These are phyloP conservation scores for Emydura subglobosa DNA, from an alignment of 2,113 vertebrate genomes.

Conservation along the genomic window DNA sequence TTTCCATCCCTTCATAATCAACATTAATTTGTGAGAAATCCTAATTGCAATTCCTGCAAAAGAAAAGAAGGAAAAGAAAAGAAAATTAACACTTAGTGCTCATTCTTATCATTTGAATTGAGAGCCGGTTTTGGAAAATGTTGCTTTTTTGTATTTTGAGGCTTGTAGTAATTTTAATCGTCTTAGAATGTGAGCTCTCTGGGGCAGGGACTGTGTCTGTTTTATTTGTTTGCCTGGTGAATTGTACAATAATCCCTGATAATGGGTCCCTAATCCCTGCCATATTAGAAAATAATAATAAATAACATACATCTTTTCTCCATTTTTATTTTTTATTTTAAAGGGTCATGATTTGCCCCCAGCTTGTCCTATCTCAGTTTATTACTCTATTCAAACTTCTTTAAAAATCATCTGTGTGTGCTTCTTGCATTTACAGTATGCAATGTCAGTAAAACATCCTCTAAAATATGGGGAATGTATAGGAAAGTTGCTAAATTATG, in stretches of 20 bases:
- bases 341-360: background rate
- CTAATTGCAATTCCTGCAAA: conserved; percentile 38
- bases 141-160: background rate
- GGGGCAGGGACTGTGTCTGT: background rate
- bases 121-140: background rate
- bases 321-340: background rate
- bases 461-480: conserved; percentile 8
- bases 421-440: background rate
- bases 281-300: background rate
- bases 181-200: background rate
- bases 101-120: background rate
- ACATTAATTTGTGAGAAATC: conserved; percentile 47
- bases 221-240: background rate
- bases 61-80: background rate
- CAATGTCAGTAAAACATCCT: background rate
- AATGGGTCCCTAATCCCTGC: background rate
- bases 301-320: background rate
- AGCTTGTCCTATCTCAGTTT: background rate
- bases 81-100: conserved; percentile 20
- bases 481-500: background rate
- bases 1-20: conserved; percentile 23
- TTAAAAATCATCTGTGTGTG: background rate
- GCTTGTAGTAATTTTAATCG: background rate
- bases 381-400: background rate
- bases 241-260: background rate